These are phyloP conservation scores for Oenanthe melanoleuca DNA, from an alignment of 2,113 vertebrate species.

Conservation along the genomic window DNA sequence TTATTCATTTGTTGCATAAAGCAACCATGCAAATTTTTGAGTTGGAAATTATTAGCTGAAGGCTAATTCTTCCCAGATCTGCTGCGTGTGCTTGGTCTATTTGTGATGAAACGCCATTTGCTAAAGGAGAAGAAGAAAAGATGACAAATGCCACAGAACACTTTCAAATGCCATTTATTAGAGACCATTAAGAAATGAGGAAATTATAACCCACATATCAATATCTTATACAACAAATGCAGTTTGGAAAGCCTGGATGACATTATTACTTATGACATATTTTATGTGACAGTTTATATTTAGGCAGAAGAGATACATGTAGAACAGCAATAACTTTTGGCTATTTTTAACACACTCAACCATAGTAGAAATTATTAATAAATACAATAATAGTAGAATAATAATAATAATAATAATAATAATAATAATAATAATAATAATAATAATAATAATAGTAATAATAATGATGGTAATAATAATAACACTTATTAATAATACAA, in stretches of 20 bases:
- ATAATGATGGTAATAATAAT: no score
- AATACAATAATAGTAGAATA: no score
- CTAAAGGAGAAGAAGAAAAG: background rate
- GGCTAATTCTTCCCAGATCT: background rate
- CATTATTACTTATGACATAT: background rate
- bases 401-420: no score
- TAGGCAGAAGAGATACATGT: background rate
- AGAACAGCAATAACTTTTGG: background rate
- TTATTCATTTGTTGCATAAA: background rate
- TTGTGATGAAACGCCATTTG: background rate
- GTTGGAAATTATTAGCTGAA: no score
- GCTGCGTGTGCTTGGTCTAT: accelerated
- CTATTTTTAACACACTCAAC: background rate
- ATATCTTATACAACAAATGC: background rate
- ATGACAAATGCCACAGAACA: background rate
- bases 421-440: no score
- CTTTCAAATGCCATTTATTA: background rate
- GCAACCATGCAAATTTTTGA: background rate
- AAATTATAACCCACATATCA: background rate
- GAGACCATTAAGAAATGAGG: background rate
- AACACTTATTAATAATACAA: no score
- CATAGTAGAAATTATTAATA: background rate
- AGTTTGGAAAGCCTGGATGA: background rate
- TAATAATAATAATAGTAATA: no score
- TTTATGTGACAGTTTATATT: background rate